These are phyloP conservation scores for Suncus etruscus DNA, from an alignment of 2,113 vertebrate species.

Conservation along the genomic window DNA sequence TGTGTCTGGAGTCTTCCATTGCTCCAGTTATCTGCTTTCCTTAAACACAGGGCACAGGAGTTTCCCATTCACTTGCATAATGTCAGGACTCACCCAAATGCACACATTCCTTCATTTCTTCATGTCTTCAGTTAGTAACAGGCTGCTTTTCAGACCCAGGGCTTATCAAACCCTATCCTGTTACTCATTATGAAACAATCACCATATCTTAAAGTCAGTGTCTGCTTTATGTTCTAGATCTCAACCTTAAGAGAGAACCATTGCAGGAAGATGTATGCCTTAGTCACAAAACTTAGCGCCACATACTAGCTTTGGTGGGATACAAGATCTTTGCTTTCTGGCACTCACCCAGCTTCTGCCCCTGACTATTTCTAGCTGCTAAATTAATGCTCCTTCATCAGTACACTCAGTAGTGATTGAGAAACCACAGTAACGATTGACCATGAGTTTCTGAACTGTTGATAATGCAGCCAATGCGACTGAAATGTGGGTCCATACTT, in stretches of 20 bases:
- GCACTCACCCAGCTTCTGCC: not conserved
- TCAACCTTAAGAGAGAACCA: not conserved
- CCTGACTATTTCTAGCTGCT: too few species aligned
- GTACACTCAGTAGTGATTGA: not conserved
- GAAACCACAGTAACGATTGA: not conserved
- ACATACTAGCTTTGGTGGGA: not conserved
- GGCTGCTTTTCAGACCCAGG: not conserved
- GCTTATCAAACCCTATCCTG: not conserved
- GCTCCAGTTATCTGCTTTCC: not conserved
- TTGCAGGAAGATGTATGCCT: not conserved
- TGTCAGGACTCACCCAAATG: not conserved
- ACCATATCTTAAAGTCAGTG: not conserved
- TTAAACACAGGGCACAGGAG: conserved; percentile 19
- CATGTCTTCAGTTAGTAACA: not conserved
- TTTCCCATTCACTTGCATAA: conserved; percentile 50
- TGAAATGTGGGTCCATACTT: not conserved
- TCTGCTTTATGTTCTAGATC: not conserved
- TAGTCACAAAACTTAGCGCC: not conserved
- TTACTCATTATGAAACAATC: not conserved
- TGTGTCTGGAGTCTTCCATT: not conserved
- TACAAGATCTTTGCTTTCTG: not conserved
- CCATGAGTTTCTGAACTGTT: not conserved
- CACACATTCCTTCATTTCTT: not conserved
- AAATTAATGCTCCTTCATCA: too few species aligned
- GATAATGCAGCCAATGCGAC: not conserved